Conservation (phyloP, 1,140 invertebrate species). For the Drosophila auraria region DNA sequence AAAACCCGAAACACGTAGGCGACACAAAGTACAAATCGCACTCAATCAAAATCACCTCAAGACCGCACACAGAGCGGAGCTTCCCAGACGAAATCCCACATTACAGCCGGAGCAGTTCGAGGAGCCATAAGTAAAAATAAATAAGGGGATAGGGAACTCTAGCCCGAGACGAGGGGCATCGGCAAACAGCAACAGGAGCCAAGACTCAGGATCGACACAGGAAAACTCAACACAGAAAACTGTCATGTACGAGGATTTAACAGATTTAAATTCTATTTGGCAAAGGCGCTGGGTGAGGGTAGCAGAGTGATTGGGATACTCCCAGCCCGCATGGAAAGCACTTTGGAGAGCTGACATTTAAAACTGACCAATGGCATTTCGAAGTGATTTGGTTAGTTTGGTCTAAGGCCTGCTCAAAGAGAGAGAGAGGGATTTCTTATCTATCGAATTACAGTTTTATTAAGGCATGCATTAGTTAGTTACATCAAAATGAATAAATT, state of each 20-base stretch:
- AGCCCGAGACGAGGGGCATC: constrained; percentile 5
- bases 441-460: too few relatives aligned
- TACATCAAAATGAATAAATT: too few relatives aligned
- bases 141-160: constrained; percentile 34
- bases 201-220: neutral
- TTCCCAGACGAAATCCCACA: constrained; percentile 59
- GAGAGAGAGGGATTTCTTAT: too few relatives aligned
- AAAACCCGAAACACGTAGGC: constrained; percentile 79
- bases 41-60: constrained; percentile 81
- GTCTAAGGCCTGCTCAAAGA: too few relatives aligned
- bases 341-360: constrained; percentile 46
- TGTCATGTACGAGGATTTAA: constrained; percentile 79
- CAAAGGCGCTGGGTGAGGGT: constrained; percentile 7
- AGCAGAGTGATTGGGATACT: neutral
- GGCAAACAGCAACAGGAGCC: constrained; percentile 21
- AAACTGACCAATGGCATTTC: constrained; percentile 64
- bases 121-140: constrained; percentile 62
- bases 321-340: constrained; percentile 16
- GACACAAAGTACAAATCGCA: constrained; percentile 80
- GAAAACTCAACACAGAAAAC: constrained; percentile 63
- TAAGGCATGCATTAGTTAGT: too few relatives aligned
- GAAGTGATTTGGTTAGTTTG: constrained; percentile 11
- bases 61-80: constrained; percentile 50
- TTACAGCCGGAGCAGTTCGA: constrained; percentile 12
- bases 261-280: constrained; percentile 82